Evolutionary conservation across 2,113 vertebrate species (phyloP).

Genomic region (Girardinichthys multiradiatus): DNA sequence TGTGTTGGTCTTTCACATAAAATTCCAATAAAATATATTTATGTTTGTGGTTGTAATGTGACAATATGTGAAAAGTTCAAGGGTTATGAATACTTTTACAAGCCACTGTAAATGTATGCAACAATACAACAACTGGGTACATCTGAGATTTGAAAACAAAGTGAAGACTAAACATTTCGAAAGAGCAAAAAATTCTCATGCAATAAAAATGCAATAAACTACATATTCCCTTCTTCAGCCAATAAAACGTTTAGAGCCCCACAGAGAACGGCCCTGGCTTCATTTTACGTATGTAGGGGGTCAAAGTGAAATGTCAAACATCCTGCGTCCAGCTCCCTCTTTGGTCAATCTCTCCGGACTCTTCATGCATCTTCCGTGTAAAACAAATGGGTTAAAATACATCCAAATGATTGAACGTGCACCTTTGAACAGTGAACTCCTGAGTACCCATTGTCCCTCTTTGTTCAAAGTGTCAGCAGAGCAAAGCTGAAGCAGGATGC

Average conservation of each 20-base stretch:
- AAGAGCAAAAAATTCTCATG: background rate
- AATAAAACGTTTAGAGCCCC: background rate
- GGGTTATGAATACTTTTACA: too few relatives aligned
- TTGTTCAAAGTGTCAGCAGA: constrained; percentile 5
- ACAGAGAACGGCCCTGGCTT: background rate
- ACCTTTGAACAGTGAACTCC: background rate
- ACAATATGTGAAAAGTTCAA: too few relatives aligned
- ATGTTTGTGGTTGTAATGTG: too few relatives aligned
- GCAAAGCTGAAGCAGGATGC: constrained; percentile 14
- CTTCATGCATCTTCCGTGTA: background rate
- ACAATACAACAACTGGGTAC: background rate
- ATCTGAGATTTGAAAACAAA: background rate
- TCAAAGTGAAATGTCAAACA: constrained; percentile 46
- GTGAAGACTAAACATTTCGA: background rate
- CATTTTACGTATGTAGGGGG: constrained; percentile 14
- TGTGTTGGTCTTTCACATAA: too few relatives aligned
- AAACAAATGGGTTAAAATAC: background rate
- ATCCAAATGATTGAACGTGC: too few relatives aligned
- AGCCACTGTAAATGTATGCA: background rate
- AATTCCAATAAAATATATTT: too few relatives aligned
- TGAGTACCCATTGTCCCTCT: constrained; percentile 23
- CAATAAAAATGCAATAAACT: background rate
- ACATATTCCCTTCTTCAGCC: background rate
- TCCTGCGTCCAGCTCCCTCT: constrained; percentile 19
- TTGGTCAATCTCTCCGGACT: background rate